Base-by-base conservation (phyloP, 2,888 invertebrate species). In the Boloria euphrosyne region DNA sequence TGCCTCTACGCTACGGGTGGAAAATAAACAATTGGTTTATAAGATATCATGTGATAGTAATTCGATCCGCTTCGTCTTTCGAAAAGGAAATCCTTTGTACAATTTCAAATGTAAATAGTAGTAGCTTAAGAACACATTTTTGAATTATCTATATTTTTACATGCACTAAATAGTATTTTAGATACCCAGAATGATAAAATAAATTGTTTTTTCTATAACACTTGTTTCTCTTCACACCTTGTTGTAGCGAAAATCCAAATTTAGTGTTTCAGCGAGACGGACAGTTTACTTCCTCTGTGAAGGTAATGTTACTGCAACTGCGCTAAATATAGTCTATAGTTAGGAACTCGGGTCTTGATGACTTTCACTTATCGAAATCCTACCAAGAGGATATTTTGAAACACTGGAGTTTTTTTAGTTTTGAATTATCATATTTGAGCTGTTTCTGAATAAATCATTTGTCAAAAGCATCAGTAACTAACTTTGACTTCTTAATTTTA, bases 161-260 rank as follows among this genome's bases (percentile, higher is more conserved):
- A 81, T 70, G 85, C 87, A 87, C 85, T 82, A 78, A 82, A 78
- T 78, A 80, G 77, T 82, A 80, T 79, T 79, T 79, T 81, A 80
- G 76, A 76, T 71, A 78, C 76, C 75, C 80, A 79, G 77, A 79
- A 83, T 67, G 80, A 83, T 67, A 80, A 54, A 69, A 70, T 71
- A 71, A 66, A 71, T 67, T 65, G 69, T 69, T 71, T 71, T 57
- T 69, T 69, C 59, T 67, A 67, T 67, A 54, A 57, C 51, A 38
- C 52, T 51, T 58, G 31, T 62, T 7, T 50, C 57, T 77, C 60
- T 63, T 47, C 60, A 46, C 44, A 13, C 6, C 31, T 43, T 57
- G 51, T 62, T 27, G n/a, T 22, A 13, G 13, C 31, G 31, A 10
- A 38, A 38, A 0, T 38, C 31, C 31, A 7, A 38, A 38, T 38